Evolutionary conservation across 2,888 invertebrate genomes (phyloP).

Genomic region (Carterocephalus palaemon): DNA sequence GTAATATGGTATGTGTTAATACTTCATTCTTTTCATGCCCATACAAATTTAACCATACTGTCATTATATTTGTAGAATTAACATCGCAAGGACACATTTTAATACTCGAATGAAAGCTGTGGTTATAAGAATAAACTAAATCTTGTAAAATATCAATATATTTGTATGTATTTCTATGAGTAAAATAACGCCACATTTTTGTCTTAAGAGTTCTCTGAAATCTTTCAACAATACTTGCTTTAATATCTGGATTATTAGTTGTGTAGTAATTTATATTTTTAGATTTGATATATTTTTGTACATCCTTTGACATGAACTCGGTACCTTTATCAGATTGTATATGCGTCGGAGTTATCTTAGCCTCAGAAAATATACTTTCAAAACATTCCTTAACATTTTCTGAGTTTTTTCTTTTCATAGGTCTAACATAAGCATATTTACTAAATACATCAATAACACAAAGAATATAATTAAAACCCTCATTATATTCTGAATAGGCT

Average conservation of each 20-base stretch:
- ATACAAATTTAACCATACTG: conserved; percentile 29
- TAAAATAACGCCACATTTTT: conserved; percentile 36
- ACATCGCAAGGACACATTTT: conserved; percentile 35
- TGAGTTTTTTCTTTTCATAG: conserved; percentile 30
- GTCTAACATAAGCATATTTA: conserved; percentile 31
- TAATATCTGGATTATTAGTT: conserved; percentile 35
- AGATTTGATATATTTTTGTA: too few species aligned
- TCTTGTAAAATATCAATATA: conserved; percentile 28
- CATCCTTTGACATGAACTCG: too few species aligned
- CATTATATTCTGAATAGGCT: conserved; percentile 31
- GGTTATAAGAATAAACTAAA: conserved; percentile 28
- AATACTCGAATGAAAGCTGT: conserved; percentile 33
- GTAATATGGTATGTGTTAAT: not conserved
- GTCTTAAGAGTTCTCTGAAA: conserved; percentile 36
- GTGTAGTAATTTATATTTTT: conserved; percentile 31
- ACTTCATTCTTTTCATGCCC: conserved; percentile 1
- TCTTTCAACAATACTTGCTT: conserved; percentile 34
- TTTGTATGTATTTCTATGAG: conserved; percentile 24
- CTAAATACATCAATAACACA: conserved; percentile 34
- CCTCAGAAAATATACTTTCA: conserved; percentile 17
- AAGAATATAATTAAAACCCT: conserved; percentile 30
- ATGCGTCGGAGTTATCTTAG: conserved; percentile 27
- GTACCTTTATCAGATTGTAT: conserved; percentile 33
- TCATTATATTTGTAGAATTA: conserved; percentile 32
- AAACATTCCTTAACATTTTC: conserved; percentile 26